Evolutionary conservation across 23 tunicate genomes (phyloP), one percentile per base, ranked within the genome.

Genomic region (Oikopleura dioica): DNA sequence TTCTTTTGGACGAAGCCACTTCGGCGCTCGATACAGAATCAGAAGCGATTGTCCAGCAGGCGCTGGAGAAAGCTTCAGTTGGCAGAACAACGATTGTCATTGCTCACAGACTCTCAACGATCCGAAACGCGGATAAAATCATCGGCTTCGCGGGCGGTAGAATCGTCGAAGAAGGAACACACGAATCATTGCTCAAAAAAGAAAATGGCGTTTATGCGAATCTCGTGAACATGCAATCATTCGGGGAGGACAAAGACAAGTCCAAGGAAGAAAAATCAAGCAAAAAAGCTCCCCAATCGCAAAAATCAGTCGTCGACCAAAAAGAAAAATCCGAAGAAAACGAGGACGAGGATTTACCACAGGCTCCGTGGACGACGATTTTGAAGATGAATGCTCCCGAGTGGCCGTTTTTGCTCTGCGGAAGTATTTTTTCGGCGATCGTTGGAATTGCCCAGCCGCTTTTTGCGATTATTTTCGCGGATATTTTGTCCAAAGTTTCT

Each of bases 1-100:
- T 92, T 59, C 81, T 92, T 34, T 69, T 92, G 63, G 99, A 92
- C 69, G 99, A 92, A 83, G 99, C 99, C 28, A 92, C 99, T 5
- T 92, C 99, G 0, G 99, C 99, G 0, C 84, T 92, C 30, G 99
- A 92, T 77, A 92, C 99, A 0, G 87, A 92, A 76, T 86, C 95
- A 63, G 99, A 92, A 81, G 77, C 95, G 21, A 69, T 92, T 26
- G 99, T 92, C 1, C 99, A 92, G 75, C 78, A 80, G 1, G 99
- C 99, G 34, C 79, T 92, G 50, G 95, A 92, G 28, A 81, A 83
- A 77, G 99, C 99, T 36, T 79, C 99, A 0, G 82, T 81, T 82
- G 99, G 99, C 50, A 83, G 99, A 63, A 94, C 99, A 0, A 94
- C 99, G 0, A 75, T 94, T 37, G 95, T 94, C 32, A 77, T 94